Evolutionary conservation across 2,113 vertebrate species (phyloP).

Genomic region (Ophthalmolycus amberensis): DNA sequence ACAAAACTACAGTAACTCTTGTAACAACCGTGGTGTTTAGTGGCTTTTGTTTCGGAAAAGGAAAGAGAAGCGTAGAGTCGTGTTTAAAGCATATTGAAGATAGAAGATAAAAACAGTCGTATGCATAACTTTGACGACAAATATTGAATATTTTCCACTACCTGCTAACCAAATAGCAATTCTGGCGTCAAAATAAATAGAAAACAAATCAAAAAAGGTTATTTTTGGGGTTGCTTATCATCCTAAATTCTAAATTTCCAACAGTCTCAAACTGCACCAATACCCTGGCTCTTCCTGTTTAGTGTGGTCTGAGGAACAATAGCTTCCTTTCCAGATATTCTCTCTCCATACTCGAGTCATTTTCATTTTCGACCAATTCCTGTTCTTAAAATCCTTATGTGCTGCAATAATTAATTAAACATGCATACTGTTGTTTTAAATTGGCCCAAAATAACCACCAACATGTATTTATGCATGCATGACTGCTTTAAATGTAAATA

Average conservation of each 20-base stretch:
- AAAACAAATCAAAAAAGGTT: not conserved
- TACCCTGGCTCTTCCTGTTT: not conserved
- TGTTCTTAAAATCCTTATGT: not conserved
- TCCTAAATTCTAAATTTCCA: not conserved
- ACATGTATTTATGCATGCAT: not conserved
- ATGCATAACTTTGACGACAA: not conserved
- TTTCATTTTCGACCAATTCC: not conserved
- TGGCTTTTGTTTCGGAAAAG: not conserved
- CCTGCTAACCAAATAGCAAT: not conserved
- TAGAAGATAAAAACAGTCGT: not conserved
- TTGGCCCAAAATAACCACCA: not conserved
- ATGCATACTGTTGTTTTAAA: not conserved
- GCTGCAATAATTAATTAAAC: not conserved
- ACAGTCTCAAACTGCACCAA: not conserved
- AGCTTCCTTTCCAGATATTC: not conserved
- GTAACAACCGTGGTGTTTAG: too few relatives aligned
- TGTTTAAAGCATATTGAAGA: not conserved
- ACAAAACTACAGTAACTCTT: not conserved
- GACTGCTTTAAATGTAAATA: not conserved
- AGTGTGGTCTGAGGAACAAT: not conserved
- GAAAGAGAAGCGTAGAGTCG: not conserved
- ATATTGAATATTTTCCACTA: not conserved
- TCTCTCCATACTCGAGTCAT: not conserved
- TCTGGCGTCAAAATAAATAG: fast-evolving
- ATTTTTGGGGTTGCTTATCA: not conserved